A percentile compares a stretch with the other conserved stretches of the same genome.
Evolutionary conservation across 1,140 invertebrate species (phyloP).

Genomic region (Brachionus plicatilis): DNA sequence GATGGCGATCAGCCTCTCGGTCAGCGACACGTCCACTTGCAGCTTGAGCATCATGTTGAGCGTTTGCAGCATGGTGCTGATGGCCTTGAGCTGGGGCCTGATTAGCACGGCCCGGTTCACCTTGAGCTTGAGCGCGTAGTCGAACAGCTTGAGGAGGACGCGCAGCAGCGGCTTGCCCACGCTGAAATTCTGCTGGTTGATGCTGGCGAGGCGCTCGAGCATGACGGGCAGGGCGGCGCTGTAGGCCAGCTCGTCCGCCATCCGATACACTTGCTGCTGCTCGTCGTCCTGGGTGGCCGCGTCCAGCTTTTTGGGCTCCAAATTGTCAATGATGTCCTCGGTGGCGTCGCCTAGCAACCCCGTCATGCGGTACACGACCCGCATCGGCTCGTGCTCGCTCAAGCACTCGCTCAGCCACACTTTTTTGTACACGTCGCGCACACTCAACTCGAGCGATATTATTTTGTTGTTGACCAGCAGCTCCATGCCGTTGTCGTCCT

Average conservation of each 20-base stretch:
- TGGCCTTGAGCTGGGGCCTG: constrained; percentile 53
- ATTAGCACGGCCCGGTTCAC: constrained; percentile 57
- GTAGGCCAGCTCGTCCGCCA: constrained; percentile 70
- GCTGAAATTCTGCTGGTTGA: constrained; percentile 62
- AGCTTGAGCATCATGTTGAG: constrained; percentile 50
- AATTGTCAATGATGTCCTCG: constrained; percentile 91
- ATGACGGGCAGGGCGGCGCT: constrained; percentile 77
- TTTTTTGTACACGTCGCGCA: constrained; percentile 73
- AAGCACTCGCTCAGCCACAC: constrained; percentile 66
- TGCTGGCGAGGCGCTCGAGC: constrained; percentile 61
- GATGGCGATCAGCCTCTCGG: constrained; percentile 69
- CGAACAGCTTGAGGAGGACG: constrained; percentile 76
- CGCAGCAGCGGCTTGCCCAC: constrained; percentile 72
- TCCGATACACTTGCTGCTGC: constrained; percentile 69
- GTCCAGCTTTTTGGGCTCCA: constrained; percentile 75
- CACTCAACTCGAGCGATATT: constrained; percentile 87
- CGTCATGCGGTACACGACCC: constrained; percentile 96
- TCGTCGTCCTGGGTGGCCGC: constrained; percentile 86
- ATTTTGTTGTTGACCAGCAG: constrained; percentile 97
- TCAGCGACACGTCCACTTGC: constrained; percentile 62
- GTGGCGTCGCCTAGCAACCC: constrained; percentile 93
- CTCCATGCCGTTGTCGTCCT: constrained; percentile 98
- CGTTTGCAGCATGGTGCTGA: constrained; percentile 56
- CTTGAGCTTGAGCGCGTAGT: constrained; percentile 70
- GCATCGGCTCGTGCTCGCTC: constrained; percentile 81